Conservation (phyloP, 2,113 vertebrate genomes). For the Bos indicus region DNA sequence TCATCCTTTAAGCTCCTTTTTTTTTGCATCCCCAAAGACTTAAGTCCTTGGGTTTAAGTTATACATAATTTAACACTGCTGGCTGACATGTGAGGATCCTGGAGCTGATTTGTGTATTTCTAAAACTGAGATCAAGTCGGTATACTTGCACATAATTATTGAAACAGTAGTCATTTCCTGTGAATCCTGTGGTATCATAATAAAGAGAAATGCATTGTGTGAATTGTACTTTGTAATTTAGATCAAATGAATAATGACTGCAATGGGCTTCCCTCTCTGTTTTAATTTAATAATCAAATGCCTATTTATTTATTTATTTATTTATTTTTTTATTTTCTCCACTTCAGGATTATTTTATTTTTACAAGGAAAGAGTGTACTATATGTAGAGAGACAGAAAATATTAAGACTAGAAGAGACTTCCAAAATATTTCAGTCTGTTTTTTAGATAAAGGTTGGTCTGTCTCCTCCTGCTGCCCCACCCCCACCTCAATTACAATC, state of each 20-base stretch:
- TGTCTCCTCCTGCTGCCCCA: background rate
- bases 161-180: background rate
- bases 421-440: background rate
- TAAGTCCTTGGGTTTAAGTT: background rate
- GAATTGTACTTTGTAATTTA: constrained; percentile 33
- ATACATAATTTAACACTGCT: background rate
- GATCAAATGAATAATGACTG: background rate
- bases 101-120: constrained; percentile 15
- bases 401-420: background rate
- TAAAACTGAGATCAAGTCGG: background rate
- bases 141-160: background rate
- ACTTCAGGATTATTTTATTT: background rate
- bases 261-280: background rate
- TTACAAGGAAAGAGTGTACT: background rate
- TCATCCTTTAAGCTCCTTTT: background rate
- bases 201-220: background rate
- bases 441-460: background rate
- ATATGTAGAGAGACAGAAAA: background rate
- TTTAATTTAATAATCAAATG: background rate
- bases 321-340: no score
- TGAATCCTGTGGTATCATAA: background rate
- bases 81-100: background rate
- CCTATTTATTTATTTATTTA: background rate
- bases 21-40: background rate
- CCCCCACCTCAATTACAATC: background rate